Evolutionary conservation across 2,888 invertebrate species (phyloP), one percentile per base, ranked within the genome.

Genomic region (Tachina fera): DNA sequence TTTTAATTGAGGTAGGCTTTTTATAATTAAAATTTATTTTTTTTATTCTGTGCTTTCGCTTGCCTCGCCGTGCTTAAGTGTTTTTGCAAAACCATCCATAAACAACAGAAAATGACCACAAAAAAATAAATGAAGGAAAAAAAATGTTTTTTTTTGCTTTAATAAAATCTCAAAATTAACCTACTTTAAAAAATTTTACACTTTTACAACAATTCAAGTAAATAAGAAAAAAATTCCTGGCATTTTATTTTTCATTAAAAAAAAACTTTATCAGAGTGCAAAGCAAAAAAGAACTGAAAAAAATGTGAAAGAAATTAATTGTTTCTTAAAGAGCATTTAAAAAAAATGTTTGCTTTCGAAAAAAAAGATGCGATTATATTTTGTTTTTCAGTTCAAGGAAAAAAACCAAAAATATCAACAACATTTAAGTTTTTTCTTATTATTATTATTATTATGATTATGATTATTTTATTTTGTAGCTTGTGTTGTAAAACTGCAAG

Each of bases 1-100:
- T 74, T 84, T 88, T 87, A 89, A 89, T 90, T 90, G 90, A 89
- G 90, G 90, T 91, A 90, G 90, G 91, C 90, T 90, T 88, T 43
- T 16, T 16, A 11, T 10, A 43, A 43, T 61, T 43, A 43, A 61
- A 13, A 60, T 41, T 6, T 2, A 16, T n/a, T 2, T 49, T 49
- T 43, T 11, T 58, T n/a, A n/a, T 63, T 56, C n/a, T 45, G n/a
- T 45, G 39, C 43, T 47, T 45, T 65, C 14, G 10, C 6, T 10
- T 56, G 13, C 19, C 41, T 41, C 22, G 31, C 13, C 56, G 31
- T 31, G 31, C 31, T 9, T 31, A 51, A 76, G 19, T 31, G 22
- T 22, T n/a, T 22, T 31, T 19, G 43, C 47, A 16, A 63, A 79
- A 58, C 45, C 16, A 22, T 47, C 39, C 51, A 31, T 31, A 31